A percentile compares a stretch with the other conserved stretches of the same genome.
phyloP scores from a whole-genome alignment of 2,797 vertebrate genomes.

The Melopsittacus undulatus region DNA sequence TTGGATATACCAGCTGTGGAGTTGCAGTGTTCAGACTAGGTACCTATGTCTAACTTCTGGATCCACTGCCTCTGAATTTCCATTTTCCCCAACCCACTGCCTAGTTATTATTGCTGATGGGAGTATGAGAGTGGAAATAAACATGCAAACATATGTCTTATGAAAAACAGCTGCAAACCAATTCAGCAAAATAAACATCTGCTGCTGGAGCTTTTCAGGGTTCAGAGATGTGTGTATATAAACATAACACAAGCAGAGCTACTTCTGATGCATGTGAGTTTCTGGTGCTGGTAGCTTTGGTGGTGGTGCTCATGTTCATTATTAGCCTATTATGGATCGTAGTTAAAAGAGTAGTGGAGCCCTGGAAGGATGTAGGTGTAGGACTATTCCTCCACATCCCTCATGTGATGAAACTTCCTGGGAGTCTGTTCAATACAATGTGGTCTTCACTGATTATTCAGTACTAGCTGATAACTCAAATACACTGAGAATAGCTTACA shows the following conservation, averaged over 20 bases:
- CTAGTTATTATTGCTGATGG: not conserved
- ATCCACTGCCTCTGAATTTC: not conserved
- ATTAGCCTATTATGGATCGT: not conserved
- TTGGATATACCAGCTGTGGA: not conserved
- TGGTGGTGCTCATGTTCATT: not conserved
- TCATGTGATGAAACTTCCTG: fast-evolving
- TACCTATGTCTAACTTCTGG: not conserved
- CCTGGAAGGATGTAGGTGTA: not conserved
- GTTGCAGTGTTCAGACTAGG: not conserved
- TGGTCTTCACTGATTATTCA: not conserved
- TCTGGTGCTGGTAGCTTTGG: not conserved
- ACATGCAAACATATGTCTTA: not conserved
- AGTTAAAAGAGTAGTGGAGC: not conserved
- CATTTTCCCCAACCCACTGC: not conserved
- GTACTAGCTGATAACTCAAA: not conserved
- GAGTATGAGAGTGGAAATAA: not conserved
- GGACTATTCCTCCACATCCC: not conserved
- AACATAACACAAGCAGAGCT: not conserved
- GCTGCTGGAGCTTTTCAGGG: not conserved
- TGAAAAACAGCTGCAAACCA: not conserved
- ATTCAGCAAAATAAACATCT: not conserved
- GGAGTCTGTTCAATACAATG: not conserved
- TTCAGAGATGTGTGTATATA: not conserved
- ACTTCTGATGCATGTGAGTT: fast-evolving
- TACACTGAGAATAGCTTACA: not conserved